A percentile compares a stretch with the other conserved stretches of the same genome.
phyloP scores from a whole-genome alignment of 2,113 vertebrate species.

The Gavia stellata region DNA sequence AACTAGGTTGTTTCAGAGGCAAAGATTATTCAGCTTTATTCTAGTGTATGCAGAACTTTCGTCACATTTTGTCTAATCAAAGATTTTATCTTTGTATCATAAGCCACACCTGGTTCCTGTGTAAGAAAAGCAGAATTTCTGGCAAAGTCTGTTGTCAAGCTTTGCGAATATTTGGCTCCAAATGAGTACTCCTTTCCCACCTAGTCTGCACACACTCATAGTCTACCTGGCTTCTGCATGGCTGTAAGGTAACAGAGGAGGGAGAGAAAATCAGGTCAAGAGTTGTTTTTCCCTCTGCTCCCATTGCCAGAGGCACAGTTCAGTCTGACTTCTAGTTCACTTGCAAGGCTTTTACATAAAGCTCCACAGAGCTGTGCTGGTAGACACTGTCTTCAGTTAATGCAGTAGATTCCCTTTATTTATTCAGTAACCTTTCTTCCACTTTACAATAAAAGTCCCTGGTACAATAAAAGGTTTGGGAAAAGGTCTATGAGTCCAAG shows the following conservation, averaged over 20 bases:
- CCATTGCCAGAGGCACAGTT: background rate
- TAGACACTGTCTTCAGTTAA: background rate
- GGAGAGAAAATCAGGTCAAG: constrained; percentile 38
- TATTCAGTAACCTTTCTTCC: background rate
- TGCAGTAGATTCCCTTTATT: background rate
- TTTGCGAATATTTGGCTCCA: background rate
- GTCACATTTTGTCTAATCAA: constrained; percentile 15
- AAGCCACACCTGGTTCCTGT: constrained; percentile 43
- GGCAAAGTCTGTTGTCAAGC: background rate
- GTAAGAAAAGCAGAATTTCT: constrained; percentile 22
- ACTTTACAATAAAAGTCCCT: background rate
- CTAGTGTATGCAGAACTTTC: background rate
- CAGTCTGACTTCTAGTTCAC: background rate
- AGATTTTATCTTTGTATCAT: constrained; percentile 35
- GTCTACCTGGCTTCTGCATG: background rate
- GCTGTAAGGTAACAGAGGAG: constrained; percentile 17
- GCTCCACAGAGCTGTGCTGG: background rate
- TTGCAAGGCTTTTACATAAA: background rate
- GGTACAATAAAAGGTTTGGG: background rate
- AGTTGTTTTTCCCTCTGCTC: constrained; percentile 34
- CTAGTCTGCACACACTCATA: background rate
- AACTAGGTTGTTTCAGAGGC: background rate
- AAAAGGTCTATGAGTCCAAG: background rate
- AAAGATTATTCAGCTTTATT: background rate
- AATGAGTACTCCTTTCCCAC: background rate